phyloP scores from a whole-genome alignment of 2,888 invertebrate genomes.

The Callosobruchus maculatus region DNA sequence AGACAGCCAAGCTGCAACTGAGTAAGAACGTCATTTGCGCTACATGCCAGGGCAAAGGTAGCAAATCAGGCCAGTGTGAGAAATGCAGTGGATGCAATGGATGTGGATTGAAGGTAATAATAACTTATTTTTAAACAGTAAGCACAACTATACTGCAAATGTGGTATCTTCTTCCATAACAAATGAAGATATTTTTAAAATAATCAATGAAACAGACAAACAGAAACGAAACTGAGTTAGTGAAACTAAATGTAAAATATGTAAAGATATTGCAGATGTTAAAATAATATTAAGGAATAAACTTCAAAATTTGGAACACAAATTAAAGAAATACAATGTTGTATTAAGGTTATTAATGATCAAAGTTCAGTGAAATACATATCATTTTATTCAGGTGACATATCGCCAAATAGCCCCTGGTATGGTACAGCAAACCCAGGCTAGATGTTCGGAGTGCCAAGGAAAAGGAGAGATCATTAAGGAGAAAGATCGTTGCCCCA shows the following conservation, averaged over 20 bases:
- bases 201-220: too few relatives aligned
- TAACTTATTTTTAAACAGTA: not conserved
- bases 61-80: constrained; percentile 61
- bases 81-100: constrained; percentile 75
- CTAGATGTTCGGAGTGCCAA: constrained; percentile 60
- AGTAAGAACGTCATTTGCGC: constrained; percentile 79
- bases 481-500: constrained; percentile 78
- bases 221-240: too few relatives aligned
- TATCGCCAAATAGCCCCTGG: constrained; percentile 56
- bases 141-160: too few relatives aligned
- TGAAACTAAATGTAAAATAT: too few relatives aligned
- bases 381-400: constrained; percentile 47
- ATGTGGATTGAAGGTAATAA: constrained; percentile 66
- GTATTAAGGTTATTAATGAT: too few relatives aligned
- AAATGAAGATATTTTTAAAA: too few relatives aligned
- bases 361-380: too few relatives aligned
- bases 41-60: constrained; percentile 74
- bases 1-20: constrained; percentile 75
- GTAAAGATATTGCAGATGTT: too few relatives aligned
- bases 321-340: too few relatives aligned
- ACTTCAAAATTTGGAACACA: too few relatives aligned
- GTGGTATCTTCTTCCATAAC: too few relatives aligned
- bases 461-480: constrained; percentile 71
- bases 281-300: too few relatives aligned
- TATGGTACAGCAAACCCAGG: constrained; percentile 62